Conservation (phyloP, 2,888 invertebrate genomes). For the Danaus chrysippus region DNA sequence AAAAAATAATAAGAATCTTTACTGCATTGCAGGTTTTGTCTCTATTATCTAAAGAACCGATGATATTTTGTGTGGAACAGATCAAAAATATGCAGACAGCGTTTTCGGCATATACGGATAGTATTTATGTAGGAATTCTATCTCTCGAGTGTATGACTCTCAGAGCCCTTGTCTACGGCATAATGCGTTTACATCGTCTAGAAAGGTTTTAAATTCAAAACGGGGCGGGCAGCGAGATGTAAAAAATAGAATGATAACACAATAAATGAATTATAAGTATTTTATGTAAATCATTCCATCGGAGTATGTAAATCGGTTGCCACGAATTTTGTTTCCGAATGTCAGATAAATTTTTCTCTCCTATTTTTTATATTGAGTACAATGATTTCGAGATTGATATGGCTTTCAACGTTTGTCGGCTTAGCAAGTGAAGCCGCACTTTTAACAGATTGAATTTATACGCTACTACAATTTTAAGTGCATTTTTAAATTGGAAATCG, state of each 20-base stretch:
- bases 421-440: conserved; percentile 2
- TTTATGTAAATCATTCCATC: background rate
- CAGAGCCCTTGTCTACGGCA: conserved; percentile 20
- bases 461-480: conserved; percentile 1
- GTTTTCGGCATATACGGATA: conserved; percentile 13
- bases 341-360: conserved; percentile 1
- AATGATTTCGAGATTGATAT: conserved; percentile 7
- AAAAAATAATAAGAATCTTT: conserved; percentile 24
- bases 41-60: background rate
- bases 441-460: conserved; percentile 5
- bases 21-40: conserved; percentile 25
- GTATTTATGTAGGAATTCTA: conserved; percentile 17
- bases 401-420: background rate
- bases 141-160: conserved; percentile 25
- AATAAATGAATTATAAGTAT: conserved; percentile 2
- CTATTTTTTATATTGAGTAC: background rate
- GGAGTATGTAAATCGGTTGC: conserved; percentile 2
- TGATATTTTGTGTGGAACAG: background rate
- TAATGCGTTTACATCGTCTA: conserved; percentile 21
- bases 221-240: conserved; percentile 12
- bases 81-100: background rate
- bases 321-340: conserved; percentile 3
- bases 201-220: conserved; percentile 19
- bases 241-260: conserved; percentile 1
- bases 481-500: background rate